Conservation (phyloP, 2,888 invertebrate genomes). For the Therioaphis trifolii region DNA sequence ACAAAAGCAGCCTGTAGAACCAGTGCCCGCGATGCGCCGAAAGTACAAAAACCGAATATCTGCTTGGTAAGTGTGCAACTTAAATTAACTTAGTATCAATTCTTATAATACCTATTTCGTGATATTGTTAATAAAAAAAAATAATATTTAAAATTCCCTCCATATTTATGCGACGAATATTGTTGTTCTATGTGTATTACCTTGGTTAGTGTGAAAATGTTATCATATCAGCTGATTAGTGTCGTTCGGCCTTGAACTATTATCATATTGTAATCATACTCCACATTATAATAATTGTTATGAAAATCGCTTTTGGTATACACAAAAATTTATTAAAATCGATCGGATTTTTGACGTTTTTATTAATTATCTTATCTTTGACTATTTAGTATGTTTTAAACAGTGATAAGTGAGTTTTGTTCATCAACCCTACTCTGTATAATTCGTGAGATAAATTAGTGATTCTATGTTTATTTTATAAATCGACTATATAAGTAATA, state of each 20-base stretch:
- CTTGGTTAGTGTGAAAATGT: background rate
- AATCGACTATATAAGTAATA: conserved; percentile 1
- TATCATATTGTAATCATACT: conserved; percentile 47
- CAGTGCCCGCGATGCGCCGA: conserved; percentile 53
- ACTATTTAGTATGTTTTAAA: conserved; percentile 25
- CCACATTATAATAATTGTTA: conserved; percentile 19
- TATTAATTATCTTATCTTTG: conserved; percentile 35
- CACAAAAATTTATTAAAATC: conserved; percentile 34
- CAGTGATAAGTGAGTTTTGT: background rate
- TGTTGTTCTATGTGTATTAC: background rate
- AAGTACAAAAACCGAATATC: conserved; percentile 54
- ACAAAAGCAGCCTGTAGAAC: conserved; percentile 26
- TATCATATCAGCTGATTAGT: conserved; percentile 42
- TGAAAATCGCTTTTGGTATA: conserved; percentile 35
- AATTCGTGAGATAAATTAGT: background rate
- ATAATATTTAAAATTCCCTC: conserved; percentile 9
- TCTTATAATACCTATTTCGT: too few species aligned
- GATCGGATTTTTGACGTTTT: too few species aligned
- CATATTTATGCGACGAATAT: background rate
- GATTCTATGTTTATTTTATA: background rate
- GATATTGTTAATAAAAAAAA: too few species aligned
- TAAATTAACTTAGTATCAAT: too few species aligned
- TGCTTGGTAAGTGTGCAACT: conserved; percentile 17
- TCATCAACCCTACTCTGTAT: background rate
- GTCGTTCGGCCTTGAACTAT: conserved; percentile 38